These are phyloP conservation scores for Phrynocephalus guinanensis DNA, from an alignment of 2,797 vertebrate genomes.

Conservation along the genomic window DNA sequence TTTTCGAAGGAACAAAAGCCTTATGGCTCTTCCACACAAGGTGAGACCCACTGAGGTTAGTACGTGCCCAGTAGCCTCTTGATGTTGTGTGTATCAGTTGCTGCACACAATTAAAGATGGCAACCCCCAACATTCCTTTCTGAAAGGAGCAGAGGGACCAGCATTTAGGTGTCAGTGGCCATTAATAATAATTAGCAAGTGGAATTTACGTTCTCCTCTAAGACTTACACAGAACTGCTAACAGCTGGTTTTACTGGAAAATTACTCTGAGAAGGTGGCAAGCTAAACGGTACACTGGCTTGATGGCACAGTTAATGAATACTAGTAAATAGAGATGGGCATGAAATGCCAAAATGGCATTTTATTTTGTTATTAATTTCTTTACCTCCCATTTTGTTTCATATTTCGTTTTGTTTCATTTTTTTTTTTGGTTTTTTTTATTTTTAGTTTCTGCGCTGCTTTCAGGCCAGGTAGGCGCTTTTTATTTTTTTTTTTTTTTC, in stretches of 20 bases:
- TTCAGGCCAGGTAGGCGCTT: too few relatives aligned
- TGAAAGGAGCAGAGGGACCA: background rate
- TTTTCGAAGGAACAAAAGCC: background rate
- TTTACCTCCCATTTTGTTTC: too few relatives aligned
- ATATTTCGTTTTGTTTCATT: too few relatives aligned
- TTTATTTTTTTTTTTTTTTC: too few relatives aligned
- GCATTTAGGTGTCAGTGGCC: background rate
- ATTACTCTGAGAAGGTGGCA: too few relatives aligned
- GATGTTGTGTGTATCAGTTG: background rate
- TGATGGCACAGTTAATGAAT: background rate
- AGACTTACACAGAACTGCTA: background rate
- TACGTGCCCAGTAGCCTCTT: background rate
- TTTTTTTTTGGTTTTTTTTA: too few relatives aligned
- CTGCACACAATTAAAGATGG: background rate
- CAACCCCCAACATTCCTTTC: too few relatives aligned
- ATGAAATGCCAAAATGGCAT: too few relatives aligned
- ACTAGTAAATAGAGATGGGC: background rate
- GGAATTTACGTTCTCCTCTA: background rate
- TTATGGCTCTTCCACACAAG: background rate
- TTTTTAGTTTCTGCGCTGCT: too few relatives aligned
- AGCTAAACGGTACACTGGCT: background rate
- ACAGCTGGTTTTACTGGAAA: background rate
- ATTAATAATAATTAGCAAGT: background rate
- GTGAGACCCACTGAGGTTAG: background rate
- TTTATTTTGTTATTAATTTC: too few relatives aligned